These are phyloP conservation scores for Pyrocephalus nanus DNA, from an alignment of 2,797 vertebrate genomes.

Conservation along the genomic window DNA sequence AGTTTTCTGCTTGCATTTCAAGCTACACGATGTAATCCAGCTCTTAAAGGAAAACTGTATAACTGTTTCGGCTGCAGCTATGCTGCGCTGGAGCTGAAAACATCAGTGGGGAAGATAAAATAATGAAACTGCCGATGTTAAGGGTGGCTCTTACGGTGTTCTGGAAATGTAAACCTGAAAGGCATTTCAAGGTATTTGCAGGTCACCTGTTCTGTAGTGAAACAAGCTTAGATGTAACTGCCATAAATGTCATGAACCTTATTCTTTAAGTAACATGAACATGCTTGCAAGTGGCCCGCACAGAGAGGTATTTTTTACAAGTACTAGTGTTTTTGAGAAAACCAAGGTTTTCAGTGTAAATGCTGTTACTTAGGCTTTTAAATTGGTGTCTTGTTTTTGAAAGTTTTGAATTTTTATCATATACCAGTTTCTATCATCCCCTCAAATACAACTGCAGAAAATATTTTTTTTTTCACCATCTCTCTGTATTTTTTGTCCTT, in stretches of 20 bases:
- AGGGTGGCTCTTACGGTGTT: background rate
- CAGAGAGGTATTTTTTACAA: background rate
- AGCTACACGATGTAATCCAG: background rate
- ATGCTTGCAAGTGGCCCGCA: background rate
- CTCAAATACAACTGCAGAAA: background rate
- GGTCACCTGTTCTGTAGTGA: background rate
- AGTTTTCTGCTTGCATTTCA: background rate
- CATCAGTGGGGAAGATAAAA: background rate
- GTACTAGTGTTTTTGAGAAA: background rate
- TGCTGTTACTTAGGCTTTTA: background rate
- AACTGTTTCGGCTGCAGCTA: background rate
- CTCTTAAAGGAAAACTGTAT: background rate
- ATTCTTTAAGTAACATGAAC: background rate
- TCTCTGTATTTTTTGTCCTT: background rate
- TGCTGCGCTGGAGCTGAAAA: background rate
- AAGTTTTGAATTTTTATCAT: background rate
- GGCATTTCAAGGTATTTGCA: background rate
- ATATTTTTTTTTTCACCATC: background rate
- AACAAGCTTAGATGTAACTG: background rate
- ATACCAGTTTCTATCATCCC: background rate
- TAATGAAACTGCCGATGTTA: background rate
- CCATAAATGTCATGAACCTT: background rate
- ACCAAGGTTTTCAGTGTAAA: background rate
- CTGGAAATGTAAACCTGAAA: background rate
- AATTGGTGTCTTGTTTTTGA: background rate